A percentile compares a stretch with the other conserved stretches of the same genome.
Conservation (phyloP, 2,113 vertebrate genomes). For the Tragelaphus strepsiceros region DNA sequence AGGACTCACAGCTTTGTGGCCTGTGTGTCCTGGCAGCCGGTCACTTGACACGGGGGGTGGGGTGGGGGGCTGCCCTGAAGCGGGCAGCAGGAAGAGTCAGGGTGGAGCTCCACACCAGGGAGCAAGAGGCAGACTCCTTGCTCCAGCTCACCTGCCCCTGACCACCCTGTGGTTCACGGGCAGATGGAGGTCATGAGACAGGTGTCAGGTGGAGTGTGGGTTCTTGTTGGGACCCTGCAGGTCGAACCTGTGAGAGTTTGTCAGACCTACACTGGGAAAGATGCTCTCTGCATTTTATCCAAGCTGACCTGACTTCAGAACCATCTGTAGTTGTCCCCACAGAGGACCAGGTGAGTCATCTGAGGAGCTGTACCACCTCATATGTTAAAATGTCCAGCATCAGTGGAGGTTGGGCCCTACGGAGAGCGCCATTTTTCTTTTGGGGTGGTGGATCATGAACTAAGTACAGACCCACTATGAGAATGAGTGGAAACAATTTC, state of each 20-base stretch:
- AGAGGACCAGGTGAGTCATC: neutral
- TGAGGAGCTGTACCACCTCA: fast-evolving
- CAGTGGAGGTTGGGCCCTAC: neutral
- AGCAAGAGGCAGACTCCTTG: fast-evolving
- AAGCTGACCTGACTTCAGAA: neutral
- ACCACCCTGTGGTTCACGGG: neutral
- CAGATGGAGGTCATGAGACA: neutral
- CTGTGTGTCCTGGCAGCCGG: too few species aligned
- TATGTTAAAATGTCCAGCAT: fast-evolving
- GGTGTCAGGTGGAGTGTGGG: fast-evolving
- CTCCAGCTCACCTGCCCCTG: too few species aligned
- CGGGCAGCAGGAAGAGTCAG: neutral
- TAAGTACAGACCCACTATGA: neutral
- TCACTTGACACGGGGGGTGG: neutral
- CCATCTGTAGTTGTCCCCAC: fast-evolving
- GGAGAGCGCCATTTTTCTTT: fast-evolving
- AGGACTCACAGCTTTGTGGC: neutral
- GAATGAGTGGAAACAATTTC: neutral
- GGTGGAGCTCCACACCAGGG: too few species aligned
- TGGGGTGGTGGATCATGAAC: neutral
- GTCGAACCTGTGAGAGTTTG: fast-evolving
- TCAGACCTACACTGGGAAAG: neutral
- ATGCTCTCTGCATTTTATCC: neutral
- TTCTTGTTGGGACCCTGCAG: neutral
- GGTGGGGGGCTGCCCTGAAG: fast-evolving